phyloP scores from a whole-genome alignment of 2,888 invertebrate genomes.

The Nematopogon swammerdamellus region DNA sequence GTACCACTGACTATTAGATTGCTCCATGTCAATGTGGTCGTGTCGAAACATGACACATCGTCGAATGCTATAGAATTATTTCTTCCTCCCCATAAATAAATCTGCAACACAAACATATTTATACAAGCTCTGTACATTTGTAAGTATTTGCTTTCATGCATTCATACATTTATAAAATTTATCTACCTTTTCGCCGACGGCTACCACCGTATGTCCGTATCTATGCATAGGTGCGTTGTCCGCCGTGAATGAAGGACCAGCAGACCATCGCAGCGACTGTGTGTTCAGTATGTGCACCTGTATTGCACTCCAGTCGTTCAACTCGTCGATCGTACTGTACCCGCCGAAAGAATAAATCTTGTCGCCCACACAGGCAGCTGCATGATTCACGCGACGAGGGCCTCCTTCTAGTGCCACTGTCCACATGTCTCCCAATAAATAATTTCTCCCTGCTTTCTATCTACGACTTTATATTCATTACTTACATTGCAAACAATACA shows the following conservation, averaged over 20 bases:
- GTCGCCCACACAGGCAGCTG: constrained; percentile 77
- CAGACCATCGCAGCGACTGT: constrained; percentile 60
- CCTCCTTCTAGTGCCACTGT: constrained; percentile 84
- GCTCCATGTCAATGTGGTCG: constrained; percentile 65
- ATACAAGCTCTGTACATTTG: too few relatives aligned
- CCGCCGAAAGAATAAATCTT: constrained; percentile 90
- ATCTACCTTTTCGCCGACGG: constrained; percentile 64
- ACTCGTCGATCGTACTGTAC: constrained; percentile 83
- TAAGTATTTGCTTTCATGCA: too few relatives aligned
- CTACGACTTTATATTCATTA: too few relatives aligned
- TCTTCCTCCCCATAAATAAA: constrained; percentile 90
- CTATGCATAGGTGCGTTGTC: constrained; percentile 72
- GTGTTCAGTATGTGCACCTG: constrained; percentile 85
- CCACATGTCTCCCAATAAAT: too few relatives aligned
- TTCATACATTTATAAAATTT: too few relatives aligned
- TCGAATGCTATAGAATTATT: constrained; percentile 82
- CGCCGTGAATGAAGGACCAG: constrained; percentile 47
- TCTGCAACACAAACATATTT: too few relatives aligned
- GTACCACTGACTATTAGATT: constrained; percentile 63
- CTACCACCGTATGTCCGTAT: constrained; percentile 91
- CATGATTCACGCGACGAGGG: constrained; percentile 89
- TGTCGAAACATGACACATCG: constrained; percentile 77
- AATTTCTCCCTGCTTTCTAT: too few relatives aligned
- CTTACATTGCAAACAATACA: too few relatives aligned
- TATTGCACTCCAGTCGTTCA: constrained; percentile 71